phyloP scores from a whole-genome alignment of 2,113 vertebrate species.

The Brachypodius melanocephalos region DNA sequence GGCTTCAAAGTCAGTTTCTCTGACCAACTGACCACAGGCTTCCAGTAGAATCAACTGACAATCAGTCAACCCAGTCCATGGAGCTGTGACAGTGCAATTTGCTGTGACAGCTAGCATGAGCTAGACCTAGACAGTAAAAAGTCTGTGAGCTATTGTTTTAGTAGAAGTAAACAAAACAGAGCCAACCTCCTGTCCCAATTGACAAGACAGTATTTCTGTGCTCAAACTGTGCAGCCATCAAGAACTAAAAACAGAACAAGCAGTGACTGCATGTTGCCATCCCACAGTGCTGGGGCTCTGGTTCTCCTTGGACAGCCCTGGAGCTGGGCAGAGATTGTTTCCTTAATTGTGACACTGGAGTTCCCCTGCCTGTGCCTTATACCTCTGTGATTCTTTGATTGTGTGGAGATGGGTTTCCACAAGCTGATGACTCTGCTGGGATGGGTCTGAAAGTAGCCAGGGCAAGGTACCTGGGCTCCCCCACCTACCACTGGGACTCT shows the following conservation, averaged over 20 bases:
- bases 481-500: no score
- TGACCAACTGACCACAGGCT: not conserved
- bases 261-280: not conserved
- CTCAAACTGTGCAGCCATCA: not conserved
- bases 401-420: not conserved
- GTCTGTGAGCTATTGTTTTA: not conserved
- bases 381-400: not conserved
- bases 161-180: not conserved
- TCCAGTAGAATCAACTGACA: not conserved
- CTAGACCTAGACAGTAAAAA: not conserved
- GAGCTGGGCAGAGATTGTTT: not conserved
- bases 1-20: not conserved
- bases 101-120: not conserved
- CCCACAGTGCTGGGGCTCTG: not conserved
- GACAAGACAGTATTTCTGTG: not conserved
- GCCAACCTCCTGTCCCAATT: fast-evolving
- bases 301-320: not conserved
- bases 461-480: not conserved
- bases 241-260: not conserved
- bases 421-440: not conserved
- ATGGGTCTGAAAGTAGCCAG: not conserved
- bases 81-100: not conserved
- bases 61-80: not conserved
- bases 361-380: not conserved
- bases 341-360: not conserved